Evolutionary conservation across 53 echinoderm and acorn worm genomes (phyloP).

Genomic region (Glandiceps talaboti): DNA sequence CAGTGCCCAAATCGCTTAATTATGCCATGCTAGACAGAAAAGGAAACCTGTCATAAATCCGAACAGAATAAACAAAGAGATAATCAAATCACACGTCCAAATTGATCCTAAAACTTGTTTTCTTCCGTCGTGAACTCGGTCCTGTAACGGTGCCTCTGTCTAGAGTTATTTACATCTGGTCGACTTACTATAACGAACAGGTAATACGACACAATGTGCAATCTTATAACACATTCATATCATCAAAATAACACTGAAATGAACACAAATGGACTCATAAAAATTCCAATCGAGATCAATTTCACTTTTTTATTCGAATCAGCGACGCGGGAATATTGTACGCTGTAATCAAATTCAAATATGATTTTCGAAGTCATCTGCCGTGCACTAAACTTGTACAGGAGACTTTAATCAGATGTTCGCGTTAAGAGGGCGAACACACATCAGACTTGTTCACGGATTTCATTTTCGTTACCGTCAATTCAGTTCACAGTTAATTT

Average conservation of each 20-base stretch:
- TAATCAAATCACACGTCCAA: background rate
- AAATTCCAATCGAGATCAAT: background rate
- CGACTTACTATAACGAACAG: background rate
- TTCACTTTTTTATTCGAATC: background rate
- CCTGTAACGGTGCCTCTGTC: background rate
- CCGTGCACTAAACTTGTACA: background rate
- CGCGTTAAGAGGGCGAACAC: background rate
- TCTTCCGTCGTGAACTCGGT: background rate
- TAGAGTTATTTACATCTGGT: background rate
- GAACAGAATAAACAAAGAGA: background rate
- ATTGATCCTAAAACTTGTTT: background rate
- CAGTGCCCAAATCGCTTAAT: too few species aligned
- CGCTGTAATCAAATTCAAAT: background rate
- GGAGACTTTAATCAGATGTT: background rate
- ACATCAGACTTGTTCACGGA: background rate
- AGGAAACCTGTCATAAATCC: too few species aligned
- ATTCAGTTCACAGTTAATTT: background rate
- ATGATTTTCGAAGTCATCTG: background rate
- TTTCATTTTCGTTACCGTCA: background rate
- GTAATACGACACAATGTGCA: background rate
- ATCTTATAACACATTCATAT: background rate
- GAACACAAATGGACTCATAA: background rate
- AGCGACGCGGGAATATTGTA: conserved; percentile 1
- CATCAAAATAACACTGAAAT: background rate
- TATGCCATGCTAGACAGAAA: too few species aligned